Percentiles rank a stretch among this genome's conserved stretches.
These are phyloP conservation scores for Tachysurus fulvidraco DNA, from an alignment of 2,113 vertebrate species.

Conservation along the genomic window DNA sequence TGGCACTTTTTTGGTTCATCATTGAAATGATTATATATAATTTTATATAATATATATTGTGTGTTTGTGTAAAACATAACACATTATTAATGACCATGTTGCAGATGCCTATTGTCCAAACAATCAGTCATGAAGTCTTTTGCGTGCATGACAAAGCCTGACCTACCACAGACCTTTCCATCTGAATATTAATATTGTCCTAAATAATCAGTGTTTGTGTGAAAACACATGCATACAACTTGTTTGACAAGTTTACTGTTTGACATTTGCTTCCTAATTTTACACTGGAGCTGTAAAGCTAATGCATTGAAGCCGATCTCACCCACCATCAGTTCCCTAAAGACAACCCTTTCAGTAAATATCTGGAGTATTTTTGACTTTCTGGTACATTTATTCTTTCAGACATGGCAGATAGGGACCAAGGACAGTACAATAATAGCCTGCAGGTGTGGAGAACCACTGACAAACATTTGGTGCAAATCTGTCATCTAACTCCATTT, in stretches of 20 bases:
- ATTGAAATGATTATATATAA: no score
- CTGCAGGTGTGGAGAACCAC: neutral
- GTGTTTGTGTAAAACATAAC: no score
- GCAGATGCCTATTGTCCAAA: no score
- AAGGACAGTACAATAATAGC: neutral
- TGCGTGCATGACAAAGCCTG: no score
- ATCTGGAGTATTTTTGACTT: neutral
- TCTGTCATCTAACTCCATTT: neutral
- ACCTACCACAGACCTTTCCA: no score
- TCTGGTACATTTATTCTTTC: neutral
- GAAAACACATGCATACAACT: neutral
- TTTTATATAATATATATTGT: no score
- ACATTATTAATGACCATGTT: neutral
- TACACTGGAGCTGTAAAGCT: neutral
- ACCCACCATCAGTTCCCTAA: neutral
- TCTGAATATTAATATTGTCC: neutral
- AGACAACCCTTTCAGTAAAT: neutral
- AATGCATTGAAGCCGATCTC: neutral
- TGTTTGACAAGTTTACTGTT: neutral
- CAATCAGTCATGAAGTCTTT: no score
- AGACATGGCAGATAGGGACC: neutral
- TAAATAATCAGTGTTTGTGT: neutral
- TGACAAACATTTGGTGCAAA: neutral
- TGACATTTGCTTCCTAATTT: neutral
- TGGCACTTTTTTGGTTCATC: no score